phyloP scores from a whole-genome alignment of 2,113 vertebrate species.

The Glareola pratincola region DNA sequence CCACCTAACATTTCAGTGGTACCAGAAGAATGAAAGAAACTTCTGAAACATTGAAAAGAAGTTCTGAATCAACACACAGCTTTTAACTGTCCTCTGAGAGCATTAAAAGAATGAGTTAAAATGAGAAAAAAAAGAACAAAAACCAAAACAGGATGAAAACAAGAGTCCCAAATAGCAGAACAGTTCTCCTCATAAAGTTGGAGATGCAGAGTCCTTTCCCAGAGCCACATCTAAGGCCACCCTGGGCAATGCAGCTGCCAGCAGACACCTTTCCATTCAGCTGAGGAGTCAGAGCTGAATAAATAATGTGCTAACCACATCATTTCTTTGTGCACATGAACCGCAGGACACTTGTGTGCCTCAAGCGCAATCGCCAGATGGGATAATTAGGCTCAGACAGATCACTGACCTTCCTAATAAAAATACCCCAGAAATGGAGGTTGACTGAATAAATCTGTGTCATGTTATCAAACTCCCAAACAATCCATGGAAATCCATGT shows the following conservation, averaged over 20 bases:
- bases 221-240: not conserved
- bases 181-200: not conserved
- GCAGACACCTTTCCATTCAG: not conserved
- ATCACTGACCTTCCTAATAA: conserved; percentile 45
- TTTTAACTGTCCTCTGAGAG: not conserved
- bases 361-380: not conserved
- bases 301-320: not conserved
- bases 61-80: not conserved
- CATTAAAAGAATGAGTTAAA: not conserved
- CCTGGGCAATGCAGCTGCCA: not conserved
- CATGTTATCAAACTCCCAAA: not conserved
- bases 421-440: conserved; percentile 15
- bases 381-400: conserved; percentile 48
- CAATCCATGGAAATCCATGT: not conserved
- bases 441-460: conserved; percentile 23
- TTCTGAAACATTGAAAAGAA: not conserved
- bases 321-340: not conserved
- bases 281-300: not conserved
- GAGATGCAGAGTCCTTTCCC: not conserved
- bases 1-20: not conserved
- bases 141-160: not conserved
- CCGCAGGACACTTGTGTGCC: conserved; percentile 2
- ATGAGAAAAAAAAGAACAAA: not conserved
- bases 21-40: not conserved
- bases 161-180: not conserved